These are phyloP conservation scores for Phalacrocorax pelagicus DNA, from an alignment of 2,113 vertebrate species.

Conservation along the genomic window DNA sequence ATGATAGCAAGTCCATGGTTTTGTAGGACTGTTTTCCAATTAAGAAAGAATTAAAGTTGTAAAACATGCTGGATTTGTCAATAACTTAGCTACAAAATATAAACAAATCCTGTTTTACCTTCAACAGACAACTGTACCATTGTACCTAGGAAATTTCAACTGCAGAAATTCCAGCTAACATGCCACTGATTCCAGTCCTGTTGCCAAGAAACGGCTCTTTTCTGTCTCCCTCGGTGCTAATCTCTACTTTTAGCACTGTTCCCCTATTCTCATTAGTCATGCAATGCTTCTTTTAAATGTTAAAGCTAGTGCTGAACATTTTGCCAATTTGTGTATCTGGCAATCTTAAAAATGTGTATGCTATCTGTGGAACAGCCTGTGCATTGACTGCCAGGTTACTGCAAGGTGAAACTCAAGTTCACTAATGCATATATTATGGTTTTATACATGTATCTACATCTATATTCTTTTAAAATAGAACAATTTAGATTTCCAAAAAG, in stretches of 20 bases:
- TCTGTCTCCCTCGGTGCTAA: conserved; percentile 35
- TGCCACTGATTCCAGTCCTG: neutral
- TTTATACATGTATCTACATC: neutral
- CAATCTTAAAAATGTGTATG: neutral
- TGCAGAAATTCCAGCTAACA: conserved; percentile 2
- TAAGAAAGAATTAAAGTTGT: neutral
- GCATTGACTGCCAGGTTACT: neutral
- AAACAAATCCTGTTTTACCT: neutral
- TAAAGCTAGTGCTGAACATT: conserved; percentile 13
- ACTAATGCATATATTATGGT: neutral
- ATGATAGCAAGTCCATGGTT: neutral
- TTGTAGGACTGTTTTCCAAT: neutral
- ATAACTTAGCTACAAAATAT: neutral
- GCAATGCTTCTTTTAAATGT: conserved; percentile 32
- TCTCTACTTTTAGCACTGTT: conserved; percentile 50
- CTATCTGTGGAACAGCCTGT: neutral
- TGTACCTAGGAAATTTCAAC: neutral
- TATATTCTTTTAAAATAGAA: neutral
- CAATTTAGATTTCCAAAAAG: neutral
- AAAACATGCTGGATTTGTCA: neutral
- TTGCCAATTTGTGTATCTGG: neutral
- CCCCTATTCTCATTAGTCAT: conserved; percentile 36
- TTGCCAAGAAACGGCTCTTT: conserved; percentile 29
- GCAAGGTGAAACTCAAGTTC: neutral
- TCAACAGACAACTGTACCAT: neutral